A percentile compares a stretch with the other conserved stretches of the same genome.
Conservation (phyloP, 2,113 vertebrate species). For the Oceanodroma tethys region DNA sequence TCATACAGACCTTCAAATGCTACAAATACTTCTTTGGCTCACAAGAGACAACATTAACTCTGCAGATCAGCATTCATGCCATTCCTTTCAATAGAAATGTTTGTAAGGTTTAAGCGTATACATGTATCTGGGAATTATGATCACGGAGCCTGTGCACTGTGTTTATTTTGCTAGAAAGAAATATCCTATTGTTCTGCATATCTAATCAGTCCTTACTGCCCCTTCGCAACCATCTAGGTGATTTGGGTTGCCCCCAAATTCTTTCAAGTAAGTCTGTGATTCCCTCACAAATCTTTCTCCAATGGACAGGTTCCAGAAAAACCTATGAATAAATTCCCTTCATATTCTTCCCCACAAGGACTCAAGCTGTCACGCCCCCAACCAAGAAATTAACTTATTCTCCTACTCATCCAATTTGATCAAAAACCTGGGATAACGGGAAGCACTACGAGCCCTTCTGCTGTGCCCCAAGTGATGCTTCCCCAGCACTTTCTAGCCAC, state of each 20-base stretch:
- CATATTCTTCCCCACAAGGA: neutral
- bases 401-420: neutral
- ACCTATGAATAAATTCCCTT: neutral
- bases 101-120: neutral
- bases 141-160: neutral
- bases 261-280: neutral
- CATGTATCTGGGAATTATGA: neutral
- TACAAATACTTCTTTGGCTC: neutral
- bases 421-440: neutral
- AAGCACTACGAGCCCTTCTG: neutral
- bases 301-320: neutral
- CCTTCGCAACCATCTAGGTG: neutral
- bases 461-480: neutral
- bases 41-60: neutral
- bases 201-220: neutral
- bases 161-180: neutral
- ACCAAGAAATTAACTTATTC: neutral
- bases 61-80: neutral
- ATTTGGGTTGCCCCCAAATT: neutral
- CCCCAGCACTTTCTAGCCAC: neutral
- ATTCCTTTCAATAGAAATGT: neutral
- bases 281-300: neutral
- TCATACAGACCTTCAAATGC: neutral
- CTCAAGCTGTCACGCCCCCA: neutral
- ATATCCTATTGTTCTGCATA: neutral